Evolutionary conservation across 2,797 vertebrate genomes (phyloP).

Genomic region (Toxotes lorentzi): DNA sequence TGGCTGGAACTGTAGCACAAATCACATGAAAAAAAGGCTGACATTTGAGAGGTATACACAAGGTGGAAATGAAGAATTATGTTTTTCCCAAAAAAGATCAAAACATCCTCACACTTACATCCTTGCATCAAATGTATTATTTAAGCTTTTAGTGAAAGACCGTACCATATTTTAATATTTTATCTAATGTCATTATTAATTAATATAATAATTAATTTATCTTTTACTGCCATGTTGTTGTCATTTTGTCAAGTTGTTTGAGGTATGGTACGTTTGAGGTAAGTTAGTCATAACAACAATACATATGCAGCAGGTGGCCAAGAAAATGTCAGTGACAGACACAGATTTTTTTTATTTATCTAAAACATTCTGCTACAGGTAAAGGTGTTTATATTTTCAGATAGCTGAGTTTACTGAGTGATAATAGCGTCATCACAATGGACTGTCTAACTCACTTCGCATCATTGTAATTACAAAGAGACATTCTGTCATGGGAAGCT

Average conservation of each 20-base stretch:
- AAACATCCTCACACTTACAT: not conserved
- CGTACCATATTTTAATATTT: not conserved
- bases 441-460: conserved; percentile 35
- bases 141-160: not conserved
- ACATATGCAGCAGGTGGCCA: not conserved
- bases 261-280: not conserved
- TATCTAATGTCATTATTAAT: not conserved
- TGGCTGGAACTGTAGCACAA: not conserved
- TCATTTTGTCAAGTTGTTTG: not conserved
- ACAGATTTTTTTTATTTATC: not conserved
- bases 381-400: not conserved
- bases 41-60: not conserved
- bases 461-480: conserved; percentile 86
- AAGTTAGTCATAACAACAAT: not conserved
- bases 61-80: not conserved
- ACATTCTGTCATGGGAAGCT: conserved; percentile 81
- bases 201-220: not conserved
- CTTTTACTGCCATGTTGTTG: not conserved
- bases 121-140: not conserved
- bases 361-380: not conserved
- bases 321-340: not conserved
- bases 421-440: conserved; percentile 83
- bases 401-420: conserved; percentile 60
- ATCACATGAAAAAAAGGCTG: conserved; percentile 5
- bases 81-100: not conserved